Conservation (phyloP, 2,797 vertebrate genomes). For the Pelochelys cantorii region DNA sequence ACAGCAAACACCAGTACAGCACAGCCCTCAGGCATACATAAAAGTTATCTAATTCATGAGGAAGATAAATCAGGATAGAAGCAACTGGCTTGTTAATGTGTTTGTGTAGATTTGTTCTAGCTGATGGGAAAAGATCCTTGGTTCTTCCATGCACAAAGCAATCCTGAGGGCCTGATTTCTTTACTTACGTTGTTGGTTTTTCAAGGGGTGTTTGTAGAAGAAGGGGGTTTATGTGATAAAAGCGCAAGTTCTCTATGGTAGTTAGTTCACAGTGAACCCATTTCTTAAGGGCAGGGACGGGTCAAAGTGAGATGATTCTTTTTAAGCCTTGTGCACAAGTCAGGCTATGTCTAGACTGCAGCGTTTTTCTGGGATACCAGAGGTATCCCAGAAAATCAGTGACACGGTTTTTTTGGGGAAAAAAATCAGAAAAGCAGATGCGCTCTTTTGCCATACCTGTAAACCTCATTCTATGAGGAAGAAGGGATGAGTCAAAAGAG, state of each 20-base stretch:
- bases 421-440: too few relatives aligned
- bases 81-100: slow-evolving; percentile 69
- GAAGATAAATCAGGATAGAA: slow-evolving; percentile 75
- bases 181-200: not conserved
- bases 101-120: slow-evolving; percentile 63
- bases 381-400: too few relatives aligned
- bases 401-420: too few relatives aligned
- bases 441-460: too few relatives aligned
- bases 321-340: not conserved
- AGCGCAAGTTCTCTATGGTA: not conserved
- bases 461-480: too few relatives aligned
- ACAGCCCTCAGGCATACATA: slow-evolving; percentile 75
- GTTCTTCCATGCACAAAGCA: slow-evolving; percentile 31
- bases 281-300: not conserved
- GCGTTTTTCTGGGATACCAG: not conserved
- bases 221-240: not conserved
- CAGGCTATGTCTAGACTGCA: too few relatives aligned
- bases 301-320: not conserved
- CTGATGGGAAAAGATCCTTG: slow-evolving; percentile 36
- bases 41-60: slow-evolving; percentile 79
- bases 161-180: not conserved
- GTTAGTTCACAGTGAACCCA: not conserved
- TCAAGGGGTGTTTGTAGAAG: not conserved
- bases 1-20: slow-evolving; percentile 69
- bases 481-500: too few relatives aligned